Base-by-base conservation (phyloP, 2,888 invertebrate species). In the Perithous albicinctus region DNA sequence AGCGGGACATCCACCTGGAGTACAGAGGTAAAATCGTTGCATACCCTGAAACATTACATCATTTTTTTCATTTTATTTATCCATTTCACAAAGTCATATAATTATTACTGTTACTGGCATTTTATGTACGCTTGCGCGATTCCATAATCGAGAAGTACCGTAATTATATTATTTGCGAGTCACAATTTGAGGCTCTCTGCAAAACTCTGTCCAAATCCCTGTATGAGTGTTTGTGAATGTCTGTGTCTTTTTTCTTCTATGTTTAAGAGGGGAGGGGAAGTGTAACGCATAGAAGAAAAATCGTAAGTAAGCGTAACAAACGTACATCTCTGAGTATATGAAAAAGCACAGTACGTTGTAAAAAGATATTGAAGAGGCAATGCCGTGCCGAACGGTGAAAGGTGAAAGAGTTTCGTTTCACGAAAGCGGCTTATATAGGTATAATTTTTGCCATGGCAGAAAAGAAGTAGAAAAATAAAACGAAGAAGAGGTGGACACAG, bases 1-100 rank as follows among this genome's bases (percentile, higher is more conserved):
- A 95, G 93, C 96, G 96, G 89, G 96, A 95, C 94, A 96, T 95
- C 96, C 97, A 97, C 95, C 97, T 97, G 93, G 38, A 92, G 93
- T 83, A 78, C 72, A 80, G 74, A 64, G 78, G 78, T 38, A 78
- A 78, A 38, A 76, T 72, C 70, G 75, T 75, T 78, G 76, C 75
- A 72, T 80, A 76, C 80, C 80, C 80, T 80, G 73, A 2, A n/a
- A 75, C 51, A 77, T 1, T 72, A 18, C 54, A 78, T 41, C n/a
- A 38, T 8, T 18, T 69, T 59, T 67, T 26, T 51, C 15, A 23
- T 38, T 43, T 18, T n/a, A 23, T 29, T 48, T 26, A 29, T 15
- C 23, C 0, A 41, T 66, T 77, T 56, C 2, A 29, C 29, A 29
- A 29, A 5, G 29, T 29, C 29, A 29, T 29, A 5, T 5, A 29